Percentiles rank a stretch among this genome's conserved stretches.
These are phyloP conservation scores for Sebastes iracundus DNA, from an alignment of 2,797 vertebrate species.

Conservation along the genomic window DNA sequence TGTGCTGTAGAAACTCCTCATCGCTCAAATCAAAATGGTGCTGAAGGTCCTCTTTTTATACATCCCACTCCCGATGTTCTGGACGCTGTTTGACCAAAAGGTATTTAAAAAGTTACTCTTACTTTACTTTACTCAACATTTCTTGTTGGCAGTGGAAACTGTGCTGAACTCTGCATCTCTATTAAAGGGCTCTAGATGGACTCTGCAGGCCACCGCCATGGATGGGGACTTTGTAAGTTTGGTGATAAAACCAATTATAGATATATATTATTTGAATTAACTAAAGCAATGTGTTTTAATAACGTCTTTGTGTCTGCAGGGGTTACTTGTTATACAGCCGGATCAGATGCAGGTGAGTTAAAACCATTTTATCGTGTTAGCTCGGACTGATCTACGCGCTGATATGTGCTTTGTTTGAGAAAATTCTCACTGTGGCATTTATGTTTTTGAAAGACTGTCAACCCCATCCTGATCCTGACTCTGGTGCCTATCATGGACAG, in stretches of 20 bases:
- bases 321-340: conserved; percentile 87
- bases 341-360: conserved; percentile 96
- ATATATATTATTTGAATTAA: background rate
- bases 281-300: background rate
- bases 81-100: conserved; percentile 97
- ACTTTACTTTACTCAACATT: background rate
- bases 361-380: background rate
- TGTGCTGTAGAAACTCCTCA: conserved; percentile 88
- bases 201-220: conserved; percentile 94
- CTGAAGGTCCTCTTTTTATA: conserved; percentile 93
- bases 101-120: conserved; percentile 71
- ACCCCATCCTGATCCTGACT: conserved; percentile 91
- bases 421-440: background rate
- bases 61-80: conserved; percentile 97
- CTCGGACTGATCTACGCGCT: background rate
- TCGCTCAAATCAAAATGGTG: conserved; percentile 94
- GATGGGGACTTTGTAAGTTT: conserved; percentile 90
- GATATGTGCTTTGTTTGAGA: conserved; percentile 45
- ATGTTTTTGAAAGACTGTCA: conserved; percentile 86
- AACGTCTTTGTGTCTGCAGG: conserved; percentile 78
- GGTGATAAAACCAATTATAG: background rate
- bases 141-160: background rate
- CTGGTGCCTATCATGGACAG: conserved; percentile 91
- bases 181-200: conserved; percentile 94
- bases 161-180: conserved; percentile 5